Evolutionary conservation across 2,888 invertebrate genomes (phyloP).

Genomic region (Agonopterix arenella): DNA sequence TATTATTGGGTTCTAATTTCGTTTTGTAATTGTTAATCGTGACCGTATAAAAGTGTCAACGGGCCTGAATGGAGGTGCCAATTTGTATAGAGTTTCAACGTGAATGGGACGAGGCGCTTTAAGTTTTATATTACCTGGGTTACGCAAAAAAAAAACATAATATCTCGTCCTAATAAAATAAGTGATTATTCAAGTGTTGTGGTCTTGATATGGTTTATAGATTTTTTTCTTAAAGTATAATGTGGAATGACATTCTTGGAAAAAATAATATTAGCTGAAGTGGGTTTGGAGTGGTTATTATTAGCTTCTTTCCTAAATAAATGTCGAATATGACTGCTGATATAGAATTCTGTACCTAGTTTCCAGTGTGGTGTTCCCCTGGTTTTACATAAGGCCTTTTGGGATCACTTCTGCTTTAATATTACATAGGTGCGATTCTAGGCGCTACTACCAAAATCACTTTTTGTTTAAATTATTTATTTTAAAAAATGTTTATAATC

Average conservation of each 20-base stretch:
- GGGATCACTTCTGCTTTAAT: too few relatives aligned
- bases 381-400: too few relatives aligned
- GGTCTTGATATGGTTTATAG: conserved; percentile 15
- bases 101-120: conserved; percentile 42
- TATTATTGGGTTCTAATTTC: conserved; percentile 78
- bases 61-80: conserved; percentile 61
- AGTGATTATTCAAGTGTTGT: conserved; percentile 47
- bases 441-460: too few relatives aligned
- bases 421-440: too few relatives aligned
- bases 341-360: too few relatives aligned
- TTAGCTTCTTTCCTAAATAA: neutral
- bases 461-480: too few relatives aligned
- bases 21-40: conserved; percentile 69
- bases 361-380: too few relatives aligned
- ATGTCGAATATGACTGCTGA: too few relatives aligned
- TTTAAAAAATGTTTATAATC: too few relatives aligned
- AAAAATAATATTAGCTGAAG: conserved; percentile 23
- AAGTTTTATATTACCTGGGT: conserved; percentile 41
- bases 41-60: conserved; percentile 71
- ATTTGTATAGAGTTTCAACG: conserved; percentile 63
- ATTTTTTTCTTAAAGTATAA: too few relatives aligned
- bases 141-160: conserved; percentile 47
- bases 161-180: conserved; percentile 46
- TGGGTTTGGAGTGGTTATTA: conserved; percentile 5
- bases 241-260: neutral